Percentiles rank a stretch among this genome's conserved stretches.
Conservation (phyloP, 2,113 vertebrate genomes). For the Hydrochoerus hydrochaeris region DNA sequence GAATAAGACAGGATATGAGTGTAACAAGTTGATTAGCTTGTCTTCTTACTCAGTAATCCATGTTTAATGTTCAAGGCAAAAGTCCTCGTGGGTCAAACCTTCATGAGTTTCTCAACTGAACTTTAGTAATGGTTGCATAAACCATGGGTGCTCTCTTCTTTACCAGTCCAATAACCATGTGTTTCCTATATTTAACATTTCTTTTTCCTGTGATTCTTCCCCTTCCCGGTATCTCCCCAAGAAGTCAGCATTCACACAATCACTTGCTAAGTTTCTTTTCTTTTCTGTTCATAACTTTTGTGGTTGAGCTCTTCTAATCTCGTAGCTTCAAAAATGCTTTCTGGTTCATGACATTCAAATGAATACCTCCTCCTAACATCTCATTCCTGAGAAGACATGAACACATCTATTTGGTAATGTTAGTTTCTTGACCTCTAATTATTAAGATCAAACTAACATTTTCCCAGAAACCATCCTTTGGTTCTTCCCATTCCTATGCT, state of each 20-base stretch:
- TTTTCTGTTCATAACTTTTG: background rate
- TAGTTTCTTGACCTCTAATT: background rate
- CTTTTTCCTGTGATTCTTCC: background rate
- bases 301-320: background rate
- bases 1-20: background rate
- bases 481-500: background rate
- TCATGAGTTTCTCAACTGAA: background rate
- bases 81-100: background rate
- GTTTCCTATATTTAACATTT: background rate
- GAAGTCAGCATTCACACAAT: background rate
- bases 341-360: background rate
- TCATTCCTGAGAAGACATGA: background rate
- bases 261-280: background rate
- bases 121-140: background rate
- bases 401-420: background rate
- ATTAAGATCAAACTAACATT: background rate
- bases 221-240: background rate
- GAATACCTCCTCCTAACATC: background rate
- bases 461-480: background rate
- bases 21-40: background rate
- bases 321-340: background rate
- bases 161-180: background rate
- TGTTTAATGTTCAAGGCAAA: background rate
- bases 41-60: background rate
- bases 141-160: accelerated